A percentile compares a stretch with the other conserved stretches of the same genome.
Evolutionary conservation across 2,888 invertebrate species (phyloP).

Genomic region (Baronia brevicornis): DNA sequence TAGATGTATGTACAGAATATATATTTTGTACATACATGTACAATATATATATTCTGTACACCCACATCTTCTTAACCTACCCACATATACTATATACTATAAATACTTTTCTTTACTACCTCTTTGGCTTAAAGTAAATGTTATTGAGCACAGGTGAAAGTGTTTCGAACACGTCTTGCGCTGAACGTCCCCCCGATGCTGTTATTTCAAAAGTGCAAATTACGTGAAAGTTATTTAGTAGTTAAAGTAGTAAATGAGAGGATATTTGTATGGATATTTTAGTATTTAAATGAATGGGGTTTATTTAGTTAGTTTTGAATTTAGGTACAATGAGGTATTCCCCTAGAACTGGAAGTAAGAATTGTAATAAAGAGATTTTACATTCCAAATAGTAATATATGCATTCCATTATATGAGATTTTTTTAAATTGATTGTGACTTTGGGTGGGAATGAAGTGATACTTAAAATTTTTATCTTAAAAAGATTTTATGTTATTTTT

Average conservation of each 20-base stretch:
- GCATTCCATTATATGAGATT: slow-evolving; percentile 29
- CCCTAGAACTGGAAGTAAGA: slow-evolving; percentile 10
- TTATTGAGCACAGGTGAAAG: slow-evolving; percentile 33
- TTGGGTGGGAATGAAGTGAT: slow-evolving; percentile 62
- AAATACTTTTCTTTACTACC: too few relatives aligned
- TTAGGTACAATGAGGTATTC: slow-evolving; percentile 19
- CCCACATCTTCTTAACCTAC: too few relatives aligned
- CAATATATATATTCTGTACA: too few relatives aligned
- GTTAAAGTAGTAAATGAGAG: slow-evolving; percentile 48
- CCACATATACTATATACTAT: too few relatives aligned
- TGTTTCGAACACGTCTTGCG: slow-evolving; percentile 65
- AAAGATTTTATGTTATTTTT: slow-evolving; percentile 45
- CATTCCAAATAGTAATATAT: slow-evolving; percentile 31
- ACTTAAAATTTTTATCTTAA: slow-evolving; percentile 47
- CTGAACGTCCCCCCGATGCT: slow-evolving; percentile 73
- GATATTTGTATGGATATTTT: slow-evolving; percentile 59
- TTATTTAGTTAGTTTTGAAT: slow-evolving; percentile 33
- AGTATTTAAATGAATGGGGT: slow-evolving; percentile 58
- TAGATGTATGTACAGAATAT: too few relatives aligned
- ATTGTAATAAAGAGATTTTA: slow-evolving; percentile 14
- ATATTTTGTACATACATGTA: too few relatives aligned
- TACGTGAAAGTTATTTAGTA: slow-evolving; percentile 61
- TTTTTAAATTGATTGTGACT: slow-evolving; percentile 31
- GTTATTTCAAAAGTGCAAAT: slow-evolving; percentile 66
- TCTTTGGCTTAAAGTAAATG: slow-evolving; percentile 19